Base-by-base conservation (phyloP, 2,888 invertebrate genomes). In the Branchinecta sandiegonensis region DNA sequence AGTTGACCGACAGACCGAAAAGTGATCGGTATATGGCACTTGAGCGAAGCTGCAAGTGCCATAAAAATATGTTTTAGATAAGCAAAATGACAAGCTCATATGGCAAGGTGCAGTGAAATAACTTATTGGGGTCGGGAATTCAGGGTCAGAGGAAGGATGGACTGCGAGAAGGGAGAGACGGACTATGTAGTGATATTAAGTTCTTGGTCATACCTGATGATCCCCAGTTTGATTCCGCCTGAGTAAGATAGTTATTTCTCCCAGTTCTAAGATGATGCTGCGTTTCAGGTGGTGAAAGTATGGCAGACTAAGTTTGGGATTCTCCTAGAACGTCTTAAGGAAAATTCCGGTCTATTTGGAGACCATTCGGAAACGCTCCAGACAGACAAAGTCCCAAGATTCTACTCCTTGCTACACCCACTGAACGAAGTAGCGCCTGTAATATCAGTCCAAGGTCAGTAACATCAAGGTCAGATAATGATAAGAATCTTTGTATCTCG, bases 371-470 rank as follows among this genome's bases (percentile, higher is more conserved):
- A 71, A 67, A 47, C 46, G 64, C 37, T 47, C 14, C 69, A 71
- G 13, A 68, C 71, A 11, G 46, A 66, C 65, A 69, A 46, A 66
- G 67, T 89, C 75, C 90, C 94, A 0, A 85, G 88, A 0, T 82
- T 94, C 66, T 95, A 90, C 77, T 91, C 92, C 10, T 79, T 95
- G 70, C 83, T 87, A 0, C 93, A 94, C 81, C 94, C 94, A 0
- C 79, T 94, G 68, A 91, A 95, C 77, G 94, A 95, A 79, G 87
- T 93, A 46, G 86, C 88, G 69, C 94, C 94, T 0, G 84, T 94
- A 48, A 79, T 90, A 9, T 81, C 86, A 71, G 87, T 86, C 75
- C 84, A 86, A 14, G 81, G 84, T 70, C 63, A 68, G 77, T 78
- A 66, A 79, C 76, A 65, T 68, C 65, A 65, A 68, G 68, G 67